These are phyloP conservation scores for Periplaneta americana DNA, from an alignment of 1,140 invertebrate genomes.

Conservation along the genomic window DNA sequence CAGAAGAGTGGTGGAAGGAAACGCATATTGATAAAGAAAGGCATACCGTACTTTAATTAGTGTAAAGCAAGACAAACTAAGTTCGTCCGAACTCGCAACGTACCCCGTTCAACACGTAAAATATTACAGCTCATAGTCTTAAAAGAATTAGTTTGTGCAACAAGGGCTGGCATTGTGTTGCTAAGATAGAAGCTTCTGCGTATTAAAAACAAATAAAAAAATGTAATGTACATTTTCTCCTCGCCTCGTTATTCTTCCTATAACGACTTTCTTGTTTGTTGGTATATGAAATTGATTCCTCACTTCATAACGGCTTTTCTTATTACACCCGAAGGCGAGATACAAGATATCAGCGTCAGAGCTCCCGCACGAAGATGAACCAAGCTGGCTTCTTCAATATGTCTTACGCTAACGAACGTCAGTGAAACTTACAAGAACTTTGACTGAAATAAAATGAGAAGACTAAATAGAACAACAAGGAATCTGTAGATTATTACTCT, in stretches of 20 bases:
- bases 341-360: background rate
- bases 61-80: no score
- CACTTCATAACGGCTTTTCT: background rate
- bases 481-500: no score
- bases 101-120: background rate
- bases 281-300: background rate
- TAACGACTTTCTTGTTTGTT: background rate
- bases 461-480: no score
- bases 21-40: no score
- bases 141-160: background rate
- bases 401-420: no score
- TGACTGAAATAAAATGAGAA: no score
- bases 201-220: background rate
- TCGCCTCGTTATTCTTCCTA: background rate
- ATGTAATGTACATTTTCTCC: background rate
- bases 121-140: no score
- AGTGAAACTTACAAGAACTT: no score
- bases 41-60: no score
- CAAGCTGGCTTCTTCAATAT: background rate
- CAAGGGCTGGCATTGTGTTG: background rate
- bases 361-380: no score
- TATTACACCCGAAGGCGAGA: background rate
- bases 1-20: no score
- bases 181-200: background rate
- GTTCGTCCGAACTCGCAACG: no score